Percentiles rank a stretch among this genome's conserved stretches.
These are phyloP conservation scores for Lontra canadensis DNA, from an alignment of 2,113 vertebrate genomes.

Conservation along the genomic window DNA sequence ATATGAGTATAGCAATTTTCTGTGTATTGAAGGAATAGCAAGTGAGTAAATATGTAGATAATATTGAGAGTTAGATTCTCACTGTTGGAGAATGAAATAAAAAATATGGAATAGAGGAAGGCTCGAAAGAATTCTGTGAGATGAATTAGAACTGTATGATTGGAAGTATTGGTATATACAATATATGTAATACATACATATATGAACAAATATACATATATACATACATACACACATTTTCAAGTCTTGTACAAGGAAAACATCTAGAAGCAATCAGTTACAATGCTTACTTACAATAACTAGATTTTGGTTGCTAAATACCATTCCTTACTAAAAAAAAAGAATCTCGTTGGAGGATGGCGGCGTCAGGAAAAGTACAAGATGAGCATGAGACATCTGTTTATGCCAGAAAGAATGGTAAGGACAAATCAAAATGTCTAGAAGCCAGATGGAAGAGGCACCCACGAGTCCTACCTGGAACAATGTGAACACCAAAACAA, in stretches of 20 bases:
- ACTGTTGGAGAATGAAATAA: not conserved
- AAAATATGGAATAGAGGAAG: not conserved
- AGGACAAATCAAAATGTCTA: not conserved
- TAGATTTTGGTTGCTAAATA: slow-evolving; percentile 14
- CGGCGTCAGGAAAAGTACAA: not conserved
- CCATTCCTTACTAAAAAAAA: not conserved
- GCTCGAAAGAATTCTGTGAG: not conserved
- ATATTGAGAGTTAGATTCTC: not conserved
- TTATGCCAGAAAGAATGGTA: not conserved
- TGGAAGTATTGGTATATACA: not conserved
- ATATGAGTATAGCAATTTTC: not conserved
- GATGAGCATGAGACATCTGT: not conserved
- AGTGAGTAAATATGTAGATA: not conserved
- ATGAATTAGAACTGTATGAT: not conserved
- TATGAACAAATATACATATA: not conserved
- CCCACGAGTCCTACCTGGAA: not conserved
- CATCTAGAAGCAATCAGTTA: not conserved
- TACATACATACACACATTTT: not conserved
- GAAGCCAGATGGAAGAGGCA: not conserved
- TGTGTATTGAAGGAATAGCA: not conserved
- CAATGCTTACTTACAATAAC: not conserved
- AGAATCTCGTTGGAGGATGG: not conserved
- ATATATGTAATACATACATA: not conserved
- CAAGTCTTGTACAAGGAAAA: not conserved
- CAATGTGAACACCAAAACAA: not conserved